Evolutionary conservation across 2,888 invertebrate genomes (phyloP), one percentile per base, ranked within the genome.

Genomic region (Copidosoma aretas): DNA sequence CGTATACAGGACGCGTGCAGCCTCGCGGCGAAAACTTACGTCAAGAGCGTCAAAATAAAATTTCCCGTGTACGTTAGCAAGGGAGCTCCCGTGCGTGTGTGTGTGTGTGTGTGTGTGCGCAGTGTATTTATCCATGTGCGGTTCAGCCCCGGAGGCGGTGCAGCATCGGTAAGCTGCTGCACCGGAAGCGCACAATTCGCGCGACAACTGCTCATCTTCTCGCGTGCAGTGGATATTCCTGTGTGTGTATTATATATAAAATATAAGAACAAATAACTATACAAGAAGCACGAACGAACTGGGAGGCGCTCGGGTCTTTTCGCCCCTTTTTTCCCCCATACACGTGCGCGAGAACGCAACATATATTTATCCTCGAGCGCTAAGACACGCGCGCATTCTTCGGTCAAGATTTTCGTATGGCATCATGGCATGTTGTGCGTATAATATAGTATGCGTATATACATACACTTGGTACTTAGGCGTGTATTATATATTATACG

Each of bases 161-260:
- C n/a, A 21, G 32, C 22, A 54, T 51, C 54, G 49, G n/a, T n/a
- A n/a, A n/a, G n/a, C 52, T 3, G 21, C 15, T 10, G 41, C 63
- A 71, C 64, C 70, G 70, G 70, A 71, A 71, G 67, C 67, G 41
- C 62, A 64, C 67, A 64, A 67, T 70, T 67, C 64, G 64, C 59
- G 64, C 54, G 54, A 51, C 51, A 58, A 69, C 25, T 43, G 41
- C 41, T 41, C 41, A 41, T 41, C 8, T 41, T 10, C 10, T 8
- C 41, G 41, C 41, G 41, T 10, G 41, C n/a, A 41, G 41, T 41
- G 41, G 10, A 14, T 3, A 12, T 17, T 12, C 43, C 43, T 12
- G 17, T 46, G 32, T 32, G 8, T 8, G 3, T 8, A 32, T 32
- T 8, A 32, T 32, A 32, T 32, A 32, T 8, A 8, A 32, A 32